Evolutionary conservation across 2,113 vertebrate species (phyloP).

Genomic region (Trogon surrucura): DNA sequence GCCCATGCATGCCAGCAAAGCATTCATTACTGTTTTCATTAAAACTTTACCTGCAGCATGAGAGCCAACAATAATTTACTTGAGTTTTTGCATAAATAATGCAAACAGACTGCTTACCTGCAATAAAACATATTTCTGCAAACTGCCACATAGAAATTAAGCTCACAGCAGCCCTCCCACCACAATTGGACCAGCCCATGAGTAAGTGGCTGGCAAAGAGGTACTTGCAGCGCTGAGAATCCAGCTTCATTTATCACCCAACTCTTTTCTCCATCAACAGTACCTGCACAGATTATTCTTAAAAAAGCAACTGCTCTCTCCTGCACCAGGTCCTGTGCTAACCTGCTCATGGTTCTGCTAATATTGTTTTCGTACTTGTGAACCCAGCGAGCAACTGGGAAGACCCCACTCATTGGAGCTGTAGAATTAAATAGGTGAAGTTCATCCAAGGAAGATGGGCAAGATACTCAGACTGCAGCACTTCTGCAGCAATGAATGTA

Average conservation of each 20-base stretch:
- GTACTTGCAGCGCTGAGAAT: neutral
- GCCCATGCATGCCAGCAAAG: constrained; percentile 24
- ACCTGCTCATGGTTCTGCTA: neutral
- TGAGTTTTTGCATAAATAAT: constrained; percentile 51
- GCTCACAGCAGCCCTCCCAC: constrained; percentile 2
- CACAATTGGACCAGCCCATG: rapidly evolving
- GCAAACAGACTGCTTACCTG: constrained; percentile 28
- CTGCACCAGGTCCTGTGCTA: neutral
- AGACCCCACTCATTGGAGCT: neutral
- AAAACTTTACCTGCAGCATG: constrained; percentile 57
- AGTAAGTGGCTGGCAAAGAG: neutral
- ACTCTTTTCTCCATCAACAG: neutral
- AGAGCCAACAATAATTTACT: constrained; percentile 44
- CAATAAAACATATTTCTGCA: constrained; percentile 26
- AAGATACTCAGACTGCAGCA: neutral
- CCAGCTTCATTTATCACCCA: neutral
- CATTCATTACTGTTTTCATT: constrained; percentile 62
- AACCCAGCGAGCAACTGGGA: neutral
- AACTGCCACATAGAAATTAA: neutral
- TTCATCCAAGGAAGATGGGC: neutral
- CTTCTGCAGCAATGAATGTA: rapidly evolving
- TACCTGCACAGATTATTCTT: neutral
- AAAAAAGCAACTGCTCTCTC: neutral
- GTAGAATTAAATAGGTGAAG: neutral
- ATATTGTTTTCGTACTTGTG: neutral